A percentile compares a stretch with the other conserved stretches of the same genome.
phyloP scores from a whole-genome alignment of 2,797 vertebrate genomes.

The Phrynocephalus forsythii region DNA sequence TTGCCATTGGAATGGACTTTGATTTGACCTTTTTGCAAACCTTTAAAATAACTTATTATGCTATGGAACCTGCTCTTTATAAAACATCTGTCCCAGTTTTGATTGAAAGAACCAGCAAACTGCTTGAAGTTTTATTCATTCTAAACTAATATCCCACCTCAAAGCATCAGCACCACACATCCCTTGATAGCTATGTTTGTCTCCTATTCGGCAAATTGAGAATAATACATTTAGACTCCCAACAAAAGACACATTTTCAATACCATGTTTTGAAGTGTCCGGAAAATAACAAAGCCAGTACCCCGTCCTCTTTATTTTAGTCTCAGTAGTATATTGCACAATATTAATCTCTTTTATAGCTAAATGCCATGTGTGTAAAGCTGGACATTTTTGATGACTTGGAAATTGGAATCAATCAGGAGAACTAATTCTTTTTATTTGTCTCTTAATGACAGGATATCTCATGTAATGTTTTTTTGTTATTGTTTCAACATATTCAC shows the following conservation, averaged over 20 bases:
- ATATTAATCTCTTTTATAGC: slow-evolving; percentile 62
- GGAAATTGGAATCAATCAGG: slow-evolving; percentile 58
- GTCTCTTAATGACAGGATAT: slow-evolving; percentile 57
- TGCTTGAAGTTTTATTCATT: slow-evolving; percentile 67
- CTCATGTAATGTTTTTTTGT: slow-evolving; percentile 67
- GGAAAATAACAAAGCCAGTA: slow-evolving; percentile 22
- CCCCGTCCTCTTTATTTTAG: slow-evolving; percentile 35
- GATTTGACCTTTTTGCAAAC: slow-evolving; percentile 50
- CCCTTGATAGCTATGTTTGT: slow-evolving; percentile 55
- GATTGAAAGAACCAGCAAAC: slow-evolving; percentile 64
- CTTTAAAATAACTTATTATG: slow-evolving; percentile 47
- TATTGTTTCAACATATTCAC: slow-evolving; percentile 47
- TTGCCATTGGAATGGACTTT: slow-evolving; percentile 45
- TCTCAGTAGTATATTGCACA: slow-evolving; percentile 62
- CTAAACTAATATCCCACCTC: slow-evolving; percentile 60
- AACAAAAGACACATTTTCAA: slow-evolving; percentile 70
- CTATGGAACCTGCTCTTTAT: slow-evolving; percentile 45
- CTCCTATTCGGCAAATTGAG: slow-evolving; percentile 50
- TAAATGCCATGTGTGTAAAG: slow-evolving; percentile 68
- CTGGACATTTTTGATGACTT: slow-evolving; percentile 66
- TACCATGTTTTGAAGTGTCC: slow-evolving; percentile 52
- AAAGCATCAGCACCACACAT: slow-evolving; percentile 45
- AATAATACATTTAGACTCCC: slow-evolving; percentile 48
- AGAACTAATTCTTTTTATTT: slow-evolving; percentile 68
- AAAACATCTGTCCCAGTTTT: slow-evolving; percentile 61